These are phyloP conservation scores for Rissa tridactyla DNA, from an alignment of 2,113 vertebrate genomes.

Conservation along the genomic window DNA sequence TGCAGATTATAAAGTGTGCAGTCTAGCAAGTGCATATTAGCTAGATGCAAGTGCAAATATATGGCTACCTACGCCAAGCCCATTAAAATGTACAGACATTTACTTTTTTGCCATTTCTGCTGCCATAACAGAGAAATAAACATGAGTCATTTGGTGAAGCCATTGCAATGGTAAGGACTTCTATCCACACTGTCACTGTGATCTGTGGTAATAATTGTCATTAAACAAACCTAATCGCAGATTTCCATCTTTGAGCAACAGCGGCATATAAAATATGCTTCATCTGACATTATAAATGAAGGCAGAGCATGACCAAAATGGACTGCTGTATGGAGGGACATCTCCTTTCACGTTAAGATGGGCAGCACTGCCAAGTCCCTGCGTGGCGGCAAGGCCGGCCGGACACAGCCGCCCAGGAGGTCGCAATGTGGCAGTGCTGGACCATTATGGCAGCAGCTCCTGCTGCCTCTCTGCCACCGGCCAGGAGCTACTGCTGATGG, in stretches of 20 bases:
- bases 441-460: too few species aligned
- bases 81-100: slow-evolving; percentile 40
- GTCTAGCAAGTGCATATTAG: slow-evolving; percentile 55
- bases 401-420: not conserved
- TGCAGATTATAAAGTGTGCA: slow-evolving; percentile 56
- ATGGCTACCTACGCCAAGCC: not conserved
- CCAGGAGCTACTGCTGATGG: not conserved
- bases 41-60: slow-evolving; percentile 32
- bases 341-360: fast-evolving
- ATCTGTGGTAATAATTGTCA: not conserved
- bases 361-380: not conserved
- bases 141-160: not conserved
- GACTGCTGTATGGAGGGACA: not conserved
- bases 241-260: not conserved
- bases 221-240: not conserved
- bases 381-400: fast-evolving
- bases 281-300: not conserved
- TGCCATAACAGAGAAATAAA: slow-evolving; percentile 22
- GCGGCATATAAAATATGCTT: not conserved
- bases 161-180: not conserved
- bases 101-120: slow-evolving; percentile 11
- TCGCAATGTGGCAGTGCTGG: fast-evolving
- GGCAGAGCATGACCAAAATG: not conserved
- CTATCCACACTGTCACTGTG: not conserved
- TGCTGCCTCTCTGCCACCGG: not conserved